Base-by-base conservation (phyloP, 2,797 vertebrate genomes). In the Australoheros facetus region DNA sequence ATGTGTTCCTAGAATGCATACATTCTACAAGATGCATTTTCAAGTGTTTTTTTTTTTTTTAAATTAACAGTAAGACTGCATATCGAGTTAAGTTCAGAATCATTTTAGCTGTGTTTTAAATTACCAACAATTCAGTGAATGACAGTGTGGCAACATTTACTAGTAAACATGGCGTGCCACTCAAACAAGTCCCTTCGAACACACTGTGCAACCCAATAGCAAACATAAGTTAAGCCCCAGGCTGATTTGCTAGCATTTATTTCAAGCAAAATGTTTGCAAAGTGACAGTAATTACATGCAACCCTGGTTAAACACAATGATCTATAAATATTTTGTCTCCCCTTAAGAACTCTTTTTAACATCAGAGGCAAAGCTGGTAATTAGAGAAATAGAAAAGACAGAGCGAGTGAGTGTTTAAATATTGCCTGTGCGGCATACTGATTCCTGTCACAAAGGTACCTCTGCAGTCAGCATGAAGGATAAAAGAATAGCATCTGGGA, bases 361-460 rank as follows among this genome's bases (percentile, higher is more conserved):
- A 86, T 84, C 74, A 84, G 76, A 88, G 71, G 32, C 55, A 45
- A 53, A 83, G 75, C 62, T 9, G 42, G 54, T 83, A 80, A 85
- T 87, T 84, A 85, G 37, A 82, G 74, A 19, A 21, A 64, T 32
- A 23, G 4, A 39, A 55, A 73, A 60, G 57, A 19, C n/a, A 7
- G 70, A 56, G 71, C 77, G 59, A 71, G 30, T 7, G 57, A 69
- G 14, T 11, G 51, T 86, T 81, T 75, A 57, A 74, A 81, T 60
- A 59, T 45, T 62, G 42, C 26, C 51, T 42, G 73, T 30, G 78
- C 77, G n/a, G 66, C 71, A 70, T 11, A 57, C 71, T 84, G 76
- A 80, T 86, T 83, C 73, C 70, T 83, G 70, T 70, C 73, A 80
- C 66, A 73, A 72, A 83, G 66, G 39, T 72, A 59, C 69, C 78